Base-by-base conservation (phyloP, 2,113 vertebrate genomes). In the Natator depressus region DNA sequence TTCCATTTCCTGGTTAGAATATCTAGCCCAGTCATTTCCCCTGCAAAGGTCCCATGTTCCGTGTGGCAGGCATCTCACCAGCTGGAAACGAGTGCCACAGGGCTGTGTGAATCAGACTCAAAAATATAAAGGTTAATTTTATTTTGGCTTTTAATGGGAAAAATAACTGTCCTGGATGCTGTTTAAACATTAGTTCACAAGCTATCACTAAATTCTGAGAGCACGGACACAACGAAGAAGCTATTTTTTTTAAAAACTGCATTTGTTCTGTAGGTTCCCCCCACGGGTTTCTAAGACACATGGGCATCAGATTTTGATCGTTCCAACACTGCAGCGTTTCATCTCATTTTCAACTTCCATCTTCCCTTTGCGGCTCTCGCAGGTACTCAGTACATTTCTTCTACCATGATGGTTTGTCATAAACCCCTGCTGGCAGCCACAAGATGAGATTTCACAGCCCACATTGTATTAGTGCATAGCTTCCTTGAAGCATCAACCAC, bases 131-230 rank as follows among this genome's bases (percentile, higher is more conserved):
- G 4, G 20, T n/a, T 84, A 14, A 8, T 59, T 5, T 38, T 88
- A 27, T 2, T 89, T 95, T 87, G 85, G 42, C 82, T 47, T 90
- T 95, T 91, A 89, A 93, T 82, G 55, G 10, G 50, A 47, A 46
- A 78, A 78, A 47, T 78, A 78, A 78, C 75, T 29, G 46, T 27
- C 29, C 8, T 25, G 17, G 55, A 50, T 62, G 12, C 19, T 72
- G 49, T 85, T 91, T 88, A 57, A 93, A 92, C n/a, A 38, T 5
- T 20, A 72, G 19, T 72, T 72, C 65, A 38, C n/a, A 72, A 38
- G 19, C n/a, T 38, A 20, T 22, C 65, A 38, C n/a, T 72, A 38
- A 38, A 22, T 72, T 72, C 65, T 38, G 65, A 38, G 19, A 72
- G 65, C n/a, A 72, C n/a, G 19, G 10, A 20, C 19, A 72, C n/a